Percentiles rank a stretch among this genome's conserved stretches.
phyloP scores from a whole-genome alignment of 1,140 invertebrate species.

The Ceratosolen fusciceps region DNA sequence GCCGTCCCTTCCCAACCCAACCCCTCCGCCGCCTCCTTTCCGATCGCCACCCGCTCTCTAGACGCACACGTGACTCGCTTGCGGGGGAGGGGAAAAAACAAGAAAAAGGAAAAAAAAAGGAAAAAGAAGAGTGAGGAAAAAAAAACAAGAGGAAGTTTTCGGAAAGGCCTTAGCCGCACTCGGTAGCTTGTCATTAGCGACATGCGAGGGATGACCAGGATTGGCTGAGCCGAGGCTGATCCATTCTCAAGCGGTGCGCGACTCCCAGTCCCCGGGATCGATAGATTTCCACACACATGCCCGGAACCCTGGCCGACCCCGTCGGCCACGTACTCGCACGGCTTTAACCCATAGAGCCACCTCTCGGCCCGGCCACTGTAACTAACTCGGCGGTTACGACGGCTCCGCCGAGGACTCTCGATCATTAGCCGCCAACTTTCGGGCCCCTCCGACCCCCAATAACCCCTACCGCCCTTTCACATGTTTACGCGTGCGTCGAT shows the following conservation, averaged over 20 bases:
- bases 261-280: neutral
- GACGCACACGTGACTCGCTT: no score
- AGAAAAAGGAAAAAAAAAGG: no score
- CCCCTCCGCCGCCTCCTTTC: no score
- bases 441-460: neutral
- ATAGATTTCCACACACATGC: slow-evolving; percentile 4
- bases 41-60: no score
- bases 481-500: no score
- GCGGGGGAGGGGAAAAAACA: no score
- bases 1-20: no score
- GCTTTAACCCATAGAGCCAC: neutral
- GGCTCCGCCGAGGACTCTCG: neutral
- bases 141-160: neutral
- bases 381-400: neutral
- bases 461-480: no score
- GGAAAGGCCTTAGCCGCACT: neutral
- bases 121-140: neutral
- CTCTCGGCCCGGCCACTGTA: neutral
- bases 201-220: neutral
- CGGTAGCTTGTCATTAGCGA: neutral
- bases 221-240: neutral
- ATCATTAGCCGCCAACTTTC: neutral
- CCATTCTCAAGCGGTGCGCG: neutral
- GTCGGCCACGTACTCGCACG: neutral
- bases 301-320: neutral